Evolutionary conservation across 1,140 invertebrate species (phyloP).

Genomic region (Drosophila littoralis): DNA sequence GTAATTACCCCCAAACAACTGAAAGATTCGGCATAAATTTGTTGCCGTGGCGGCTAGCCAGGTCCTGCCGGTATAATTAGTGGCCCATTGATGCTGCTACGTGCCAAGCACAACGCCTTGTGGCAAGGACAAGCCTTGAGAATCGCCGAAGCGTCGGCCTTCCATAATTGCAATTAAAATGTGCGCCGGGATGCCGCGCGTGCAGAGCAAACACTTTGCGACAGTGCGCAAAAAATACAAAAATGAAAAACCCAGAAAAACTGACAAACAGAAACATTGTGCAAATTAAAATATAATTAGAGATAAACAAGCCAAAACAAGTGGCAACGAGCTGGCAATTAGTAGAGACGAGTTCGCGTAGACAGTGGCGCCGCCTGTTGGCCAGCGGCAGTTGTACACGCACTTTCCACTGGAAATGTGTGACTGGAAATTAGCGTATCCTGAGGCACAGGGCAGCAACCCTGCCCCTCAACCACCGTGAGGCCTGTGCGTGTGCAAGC

Average conservation of each 20-base stretch:
- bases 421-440: constrained; percentile 63
- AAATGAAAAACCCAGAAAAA: constrained; percentile 32
- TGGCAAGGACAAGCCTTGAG: constrained; percentile 67
- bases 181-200: constrained; percentile 45
- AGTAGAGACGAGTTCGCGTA: constrained; percentile 17
- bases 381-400: constrained; percentile 44
- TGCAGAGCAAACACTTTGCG: constrained; percentile 77
- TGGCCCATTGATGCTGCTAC: constrained; percentile 60
- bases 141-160: constrained; percentile 19
- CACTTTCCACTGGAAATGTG: constrained; percentile 77
- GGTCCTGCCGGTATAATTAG: constrained; percentile 76
- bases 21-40: constrained; percentile 73
- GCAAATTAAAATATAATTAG: constrained; percentile 84
- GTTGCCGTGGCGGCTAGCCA: constrained; percentile 13
- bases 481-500: constrained; percentile 35
- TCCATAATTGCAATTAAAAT: constrained; percentile 82
- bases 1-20: constrained; percentile 73
- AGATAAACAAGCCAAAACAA: constrained; percentile 68
- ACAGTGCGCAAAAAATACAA: constrained; percentile 48
- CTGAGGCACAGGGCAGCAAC: constrained; percentile 15
- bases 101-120: constrained; percentile 70
- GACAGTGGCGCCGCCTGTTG: constrained; percentile 61
- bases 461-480: constrained; percentile 18
- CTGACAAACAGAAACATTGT: constrained; percentile 46
- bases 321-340: constrained; percentile 51